Conservation (phyloP, 1,140 invertebrate species). For the Dryas iulia region DNA sequence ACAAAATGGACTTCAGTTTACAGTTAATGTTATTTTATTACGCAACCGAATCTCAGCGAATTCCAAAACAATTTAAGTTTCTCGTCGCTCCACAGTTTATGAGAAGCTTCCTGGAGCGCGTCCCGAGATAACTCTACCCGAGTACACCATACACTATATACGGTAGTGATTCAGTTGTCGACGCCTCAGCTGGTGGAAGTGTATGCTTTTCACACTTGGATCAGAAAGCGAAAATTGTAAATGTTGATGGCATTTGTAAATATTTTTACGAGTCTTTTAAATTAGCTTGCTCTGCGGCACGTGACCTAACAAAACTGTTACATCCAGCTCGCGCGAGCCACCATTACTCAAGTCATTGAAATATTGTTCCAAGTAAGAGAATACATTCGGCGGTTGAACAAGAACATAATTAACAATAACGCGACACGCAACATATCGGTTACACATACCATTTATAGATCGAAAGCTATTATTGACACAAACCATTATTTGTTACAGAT, state of each 20-base stretch:
- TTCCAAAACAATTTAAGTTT: constrained; percentile 25
- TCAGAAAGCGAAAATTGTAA: constrained; percentile 33
- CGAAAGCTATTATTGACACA: constrained; percentile 50
- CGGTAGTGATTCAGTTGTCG: neutral
- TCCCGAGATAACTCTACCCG: neutral
- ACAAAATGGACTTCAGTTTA: constrained; percentile 13
- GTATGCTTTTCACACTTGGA: constrained; percentile 32
- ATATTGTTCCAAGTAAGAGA: too few species aligned
- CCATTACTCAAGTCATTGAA: too few species aligned
- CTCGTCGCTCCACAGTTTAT: constrained; percentile 18
- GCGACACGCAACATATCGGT: constrained; percentile 33
- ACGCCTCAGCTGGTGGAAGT: neutral
- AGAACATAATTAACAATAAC: neutral
- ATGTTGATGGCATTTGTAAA: constrained; percentile 31
- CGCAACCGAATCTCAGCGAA: constrained; percentile 4
- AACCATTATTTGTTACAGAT: constrained; percentile 66
- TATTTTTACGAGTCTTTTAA: neutral
- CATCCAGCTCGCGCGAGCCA: neutral
- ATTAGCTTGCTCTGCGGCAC: neutral
- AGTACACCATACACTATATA: neutral
- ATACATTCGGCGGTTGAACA: too few species aligned
- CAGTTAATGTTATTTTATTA: constrained; percentile 10
- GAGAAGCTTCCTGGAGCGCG: constrained; percentile 11
- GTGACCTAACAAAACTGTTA: neutral
- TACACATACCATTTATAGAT: constrained; percentile 43